Conservation (phyloP, 2,113 vertebrate genomes). For the Thymallus thymallus region DNA sequence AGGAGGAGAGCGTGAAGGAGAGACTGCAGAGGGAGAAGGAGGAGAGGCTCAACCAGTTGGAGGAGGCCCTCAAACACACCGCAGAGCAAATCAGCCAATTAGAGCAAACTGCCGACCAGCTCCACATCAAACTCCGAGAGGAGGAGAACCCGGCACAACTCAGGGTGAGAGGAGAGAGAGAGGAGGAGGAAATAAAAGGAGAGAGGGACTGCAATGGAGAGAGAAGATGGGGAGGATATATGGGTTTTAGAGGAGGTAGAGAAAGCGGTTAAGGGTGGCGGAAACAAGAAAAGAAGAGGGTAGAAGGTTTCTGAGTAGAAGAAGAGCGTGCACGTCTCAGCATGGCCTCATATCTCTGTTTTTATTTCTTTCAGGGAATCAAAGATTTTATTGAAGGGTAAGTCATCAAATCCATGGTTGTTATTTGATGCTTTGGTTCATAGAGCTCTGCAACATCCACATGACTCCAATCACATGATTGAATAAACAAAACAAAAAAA, state of each 20-base stretch:
- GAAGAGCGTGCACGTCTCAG: background rate
- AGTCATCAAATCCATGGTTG: slow-evolving; percentile 28
- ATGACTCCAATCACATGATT: slow-evolving; percentile 7
- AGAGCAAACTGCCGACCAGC: slow-evolving; percentile 48
- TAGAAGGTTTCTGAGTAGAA: background rate
- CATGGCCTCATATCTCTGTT: slow-evolving; percentile 2
- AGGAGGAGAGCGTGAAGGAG: slow-evolving; percentile 63
- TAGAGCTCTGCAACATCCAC: background rate
- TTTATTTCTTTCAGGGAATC: slow-evolving; percentile 62
- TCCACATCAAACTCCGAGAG: slow-evolving; percentile 56
- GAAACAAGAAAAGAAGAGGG: background rate
- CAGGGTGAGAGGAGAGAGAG: slow-evolving; percentile 45
- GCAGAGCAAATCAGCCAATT: slow-evolving; percentile 64
- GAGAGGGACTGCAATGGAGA: background rate
- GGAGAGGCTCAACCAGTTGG: slow-evolving; percentile 60
- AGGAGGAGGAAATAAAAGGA: too few species aligned
- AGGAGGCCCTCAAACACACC: slow-evolving; percentile 56
- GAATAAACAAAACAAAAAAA: background rate
- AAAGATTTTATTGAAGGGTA: slow-evolving; percentile 72
- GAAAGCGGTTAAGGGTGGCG: background rate
- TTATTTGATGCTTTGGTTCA: background rate
- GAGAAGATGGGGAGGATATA: background rate
- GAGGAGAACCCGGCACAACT: slow-evolving; percentile 70
- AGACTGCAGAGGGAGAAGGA: slow-evolving; percentile 62
- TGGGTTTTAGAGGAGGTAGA: too few species aligned